Evolutionary conservation across 2,113 vertebrate genomes (phyloP).

Genomic region (Anguilla japonica): DNA sequence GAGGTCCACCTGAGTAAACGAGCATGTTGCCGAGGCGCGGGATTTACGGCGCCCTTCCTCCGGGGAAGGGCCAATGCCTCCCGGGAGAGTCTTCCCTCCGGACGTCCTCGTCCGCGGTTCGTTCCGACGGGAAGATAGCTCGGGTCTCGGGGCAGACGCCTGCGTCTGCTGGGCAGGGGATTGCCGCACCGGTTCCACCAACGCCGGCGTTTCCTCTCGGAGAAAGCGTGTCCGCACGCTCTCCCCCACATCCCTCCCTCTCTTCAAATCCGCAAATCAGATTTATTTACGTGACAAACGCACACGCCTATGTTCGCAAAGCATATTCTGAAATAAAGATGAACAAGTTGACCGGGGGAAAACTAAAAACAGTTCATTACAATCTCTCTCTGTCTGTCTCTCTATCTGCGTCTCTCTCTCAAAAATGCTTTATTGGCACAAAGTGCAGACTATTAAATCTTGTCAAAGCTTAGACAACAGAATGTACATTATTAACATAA

Average conservation of each 20-base stretch:
- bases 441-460: not conserved
- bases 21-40: not conserved
- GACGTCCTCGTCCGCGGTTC: conserved; percentile 4
- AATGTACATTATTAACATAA: too few species aligned
- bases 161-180: too few species aligned
- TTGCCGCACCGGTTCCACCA: not conserved
- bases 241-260: conserved; percentile 34
- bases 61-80: not conserved
- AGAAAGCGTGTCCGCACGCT: conserved; percentile 34
- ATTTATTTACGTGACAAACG: too few species aligned
- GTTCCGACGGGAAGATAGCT: not conserved
- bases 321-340: too few species aligned
- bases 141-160: too few species aligned
- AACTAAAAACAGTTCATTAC: too few species aligned
- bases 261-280: too few species aligned
- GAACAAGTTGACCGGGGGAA: too few species aligned
- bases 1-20: conserved; percentile 18
- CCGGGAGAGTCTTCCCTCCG: not conserved
- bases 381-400: conserved; percentile 23
- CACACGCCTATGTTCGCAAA: too few species aligned
- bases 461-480: too few species aligned
- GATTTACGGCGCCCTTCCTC: conserved; percentile 15
- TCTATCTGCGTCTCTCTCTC: conserved; percentile 26
- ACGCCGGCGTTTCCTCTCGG: not conserved
- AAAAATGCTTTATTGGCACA: too few species aligned